Evolutionary conservation across 2,888 invertebrate genomes (phyloP).

Genomic region (Cinara cedri): DNA sequence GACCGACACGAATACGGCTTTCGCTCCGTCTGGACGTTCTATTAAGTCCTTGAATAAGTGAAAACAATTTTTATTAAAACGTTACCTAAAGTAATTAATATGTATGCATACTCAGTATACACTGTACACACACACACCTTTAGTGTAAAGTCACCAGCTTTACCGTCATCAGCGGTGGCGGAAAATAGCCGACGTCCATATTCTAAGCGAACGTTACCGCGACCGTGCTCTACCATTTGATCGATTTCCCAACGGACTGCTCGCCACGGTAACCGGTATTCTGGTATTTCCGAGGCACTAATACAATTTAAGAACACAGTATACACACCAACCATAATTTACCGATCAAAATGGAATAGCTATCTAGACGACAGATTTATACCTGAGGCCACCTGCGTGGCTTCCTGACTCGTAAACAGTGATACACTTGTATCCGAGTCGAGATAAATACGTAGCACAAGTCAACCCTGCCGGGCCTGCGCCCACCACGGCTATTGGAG

Average conservation of each 20-base stretch:
- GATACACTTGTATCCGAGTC: conserved; percentile 89
- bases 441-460: conserved; percentile 92
- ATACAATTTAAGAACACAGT: too few species aligned
- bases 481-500: conserved; percentile 85
- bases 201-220: conserved; percentile 80
- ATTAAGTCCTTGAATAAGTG: conserved; percentile 70
- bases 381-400: conserved; percentile 90
- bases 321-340: too few species aligned
- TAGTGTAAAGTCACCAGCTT: conserved; percentile 75
- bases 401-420: conserved; percentile 90
- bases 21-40: conserved; percentile 68
- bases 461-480: conserved; percentile 96
- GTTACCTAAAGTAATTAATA: background rate
- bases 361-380: too few species aligned
- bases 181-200: conserved; percentile 70
- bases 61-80: conserved; percentile 59
- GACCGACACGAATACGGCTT: conserved; percentile 83
- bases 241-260: conserved; percentile 93
- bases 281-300: conserved; percentile 95
- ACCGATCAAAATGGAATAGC: too few species aligned
- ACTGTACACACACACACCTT: conserved; percentile 64
- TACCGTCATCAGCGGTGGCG: conserved; percentile 60
- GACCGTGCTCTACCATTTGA: conserved; percentile 70
- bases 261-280: conserved; percentile 91
- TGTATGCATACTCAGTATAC: background rate